Evolutionary conservation across 2,113 vertebrate genomes (phyloP).

Genomic region (Rallus limicola): DNA sequence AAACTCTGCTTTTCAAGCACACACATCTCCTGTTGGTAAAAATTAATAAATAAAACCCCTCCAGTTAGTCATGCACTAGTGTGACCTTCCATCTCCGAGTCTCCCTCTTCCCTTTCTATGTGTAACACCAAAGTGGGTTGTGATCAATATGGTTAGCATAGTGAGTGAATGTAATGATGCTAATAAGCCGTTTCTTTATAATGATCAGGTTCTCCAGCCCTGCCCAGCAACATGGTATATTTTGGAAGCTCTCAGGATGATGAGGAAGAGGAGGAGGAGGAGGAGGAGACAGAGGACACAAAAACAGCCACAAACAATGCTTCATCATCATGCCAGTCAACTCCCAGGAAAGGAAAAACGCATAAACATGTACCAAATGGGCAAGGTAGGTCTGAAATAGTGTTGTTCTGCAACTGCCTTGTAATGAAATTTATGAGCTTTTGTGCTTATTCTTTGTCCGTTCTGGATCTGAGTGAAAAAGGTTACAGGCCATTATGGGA

Average conservation of each 20-base stretch:
- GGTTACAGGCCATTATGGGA: background rate
- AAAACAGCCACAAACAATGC: conserved; percentile 82
- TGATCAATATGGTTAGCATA: background rate
- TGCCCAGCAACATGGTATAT: conserved; percentile 96
- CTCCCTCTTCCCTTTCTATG: background rate
- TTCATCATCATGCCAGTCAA: conserved; percentile 94
- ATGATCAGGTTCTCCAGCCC: conserved; percentile 88
- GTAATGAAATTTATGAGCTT: background rate
- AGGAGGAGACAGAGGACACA: conserved; percentile 83
- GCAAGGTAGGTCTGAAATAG: conserved; percentile 81
- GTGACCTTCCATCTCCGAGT: background rate
- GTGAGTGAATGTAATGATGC: background rate
- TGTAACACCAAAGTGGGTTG: background rate
- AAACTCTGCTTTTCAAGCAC: background rate
- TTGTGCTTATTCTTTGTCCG: background rate
- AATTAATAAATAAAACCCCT: background rate
- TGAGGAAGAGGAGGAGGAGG: conserved; percentile 91
- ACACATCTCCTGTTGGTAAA: background rate
- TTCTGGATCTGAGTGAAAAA: background rate
- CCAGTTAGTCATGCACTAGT: background rate
- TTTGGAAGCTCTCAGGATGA: conserved; percentile 99
- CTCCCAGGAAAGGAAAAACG: conserved; percentile 93
- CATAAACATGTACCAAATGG: conserved; percentile 91
- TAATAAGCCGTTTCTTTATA: conserved; percentile 21
- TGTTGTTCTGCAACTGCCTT: background rate